Evolutionary conservation across 2,797 vertebrate genomes (phyloP), one percentile per base, ranked within the genome.

Genomic region (Cynodonichthys magdalenae): DNA sequence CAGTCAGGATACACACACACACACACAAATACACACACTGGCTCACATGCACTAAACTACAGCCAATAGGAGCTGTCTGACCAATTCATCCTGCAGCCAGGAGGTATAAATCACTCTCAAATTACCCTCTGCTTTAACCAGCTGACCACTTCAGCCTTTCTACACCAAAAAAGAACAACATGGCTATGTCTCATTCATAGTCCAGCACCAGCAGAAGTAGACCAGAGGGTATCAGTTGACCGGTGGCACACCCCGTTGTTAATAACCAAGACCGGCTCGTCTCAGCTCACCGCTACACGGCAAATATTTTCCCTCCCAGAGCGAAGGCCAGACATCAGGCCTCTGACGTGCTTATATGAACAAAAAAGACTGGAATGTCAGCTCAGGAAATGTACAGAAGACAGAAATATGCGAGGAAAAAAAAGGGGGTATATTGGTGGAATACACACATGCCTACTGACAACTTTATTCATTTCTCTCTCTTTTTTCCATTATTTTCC

Each of bases 31-130:
- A 56, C 63, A 47, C 20, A 63, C 67, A 66, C 54, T 34, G 14
- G 53, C 68, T 71, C 73, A 63, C 46, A 71, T 79, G 78, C 69
- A 74, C 72, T 71, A 86, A 89, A 91, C 90, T 87, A 90, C 76
- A 90, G 71, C 84, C 80, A 85, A 83, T 86, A 65, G 76, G 81
- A 87, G 85, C 75, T 48, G 82, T 79, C 85, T 87, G 85, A 90
- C 86, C 83, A 17, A 85, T 81, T 87, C 85, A 87, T 77, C 67
- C 87, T 69, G 74, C 80, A 82, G 79, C 79, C 72, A 78, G 71
- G 85, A 90, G 89, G 85, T 89, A 89, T 79, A 83, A 83, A 89
- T 24, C 79, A 85, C 89, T 87, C 90, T 91, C 86, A 90, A 92
- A 89, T 91, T 88, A 90, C 85, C 80, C 81, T 88, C 62, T 60